Evolutionary conservation across 2,888 invertebrate species (phyloP).

Genomic region (Mimumesa dahlbomi): DNA sequence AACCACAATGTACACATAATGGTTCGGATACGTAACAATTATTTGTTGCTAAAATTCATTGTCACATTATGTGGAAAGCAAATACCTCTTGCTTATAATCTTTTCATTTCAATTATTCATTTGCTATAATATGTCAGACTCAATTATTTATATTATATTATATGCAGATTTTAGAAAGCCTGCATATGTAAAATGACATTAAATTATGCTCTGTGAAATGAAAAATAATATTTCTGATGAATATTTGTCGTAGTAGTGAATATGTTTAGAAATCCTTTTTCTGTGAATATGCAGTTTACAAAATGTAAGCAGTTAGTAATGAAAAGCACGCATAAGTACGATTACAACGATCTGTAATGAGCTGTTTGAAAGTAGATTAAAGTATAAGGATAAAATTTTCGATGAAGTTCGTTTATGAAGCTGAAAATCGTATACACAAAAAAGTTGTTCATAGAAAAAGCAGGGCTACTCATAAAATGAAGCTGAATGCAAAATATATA

Average conservation of each 20-base stretch:
- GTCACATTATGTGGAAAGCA: constrained; percentile 57
- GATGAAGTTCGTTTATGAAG: constrained; percentile 10
- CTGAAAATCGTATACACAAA: constrained; percentile 30
- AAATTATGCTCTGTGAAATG: constrained; percentile 25
- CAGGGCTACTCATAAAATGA: constrained; percentile 48
- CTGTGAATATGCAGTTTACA: constrained; percentile 26
- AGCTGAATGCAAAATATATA: constrained; percentile 42
- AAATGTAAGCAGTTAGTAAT: constrained; percentile 35
- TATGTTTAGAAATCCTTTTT: constrained; percentile 6
- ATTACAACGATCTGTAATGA: constrained; percentile 30
- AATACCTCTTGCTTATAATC: constrained; percentile 22
- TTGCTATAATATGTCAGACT: constrained; percentile 29
- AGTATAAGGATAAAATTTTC: constrained; percentile 25
- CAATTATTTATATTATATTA: constrained; percentile 12
- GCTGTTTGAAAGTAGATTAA: constrained; percentile 19
- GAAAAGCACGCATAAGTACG: constrained; percentile 40
- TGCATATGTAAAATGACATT: constrained; percentile 27
- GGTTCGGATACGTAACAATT: neutral
- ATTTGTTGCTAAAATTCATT: constrained; percentile 6
- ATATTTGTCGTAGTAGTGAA: constrained; percentile 13
- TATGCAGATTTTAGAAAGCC: constrained; percentile 28
- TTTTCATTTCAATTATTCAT: constrained; percentile 19
- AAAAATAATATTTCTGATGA: constrained; percentile 12
- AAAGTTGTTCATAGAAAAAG: constrained; percentile 36
- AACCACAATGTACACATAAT: neutral